phyloP scores from a whole-genome alignment of 2,113 vertebrate species.

The Megaleporinus macrocephalus region DNA sequence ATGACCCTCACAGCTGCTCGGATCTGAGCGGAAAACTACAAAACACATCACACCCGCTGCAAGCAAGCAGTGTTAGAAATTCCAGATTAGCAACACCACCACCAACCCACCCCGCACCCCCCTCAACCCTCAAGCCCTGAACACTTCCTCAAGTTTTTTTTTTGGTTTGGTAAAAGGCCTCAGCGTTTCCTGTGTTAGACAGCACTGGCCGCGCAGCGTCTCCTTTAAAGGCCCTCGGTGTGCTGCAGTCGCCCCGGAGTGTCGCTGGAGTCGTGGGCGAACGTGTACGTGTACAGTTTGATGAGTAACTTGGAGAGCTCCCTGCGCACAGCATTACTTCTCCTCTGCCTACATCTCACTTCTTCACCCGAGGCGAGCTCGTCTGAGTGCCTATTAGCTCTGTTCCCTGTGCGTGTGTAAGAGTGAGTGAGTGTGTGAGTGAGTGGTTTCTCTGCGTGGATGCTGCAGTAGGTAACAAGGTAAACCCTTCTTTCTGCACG shows the following conservation, averaged over 20 bases:
- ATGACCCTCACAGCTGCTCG: not conserved
- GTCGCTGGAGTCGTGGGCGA: slow-evolving; percentile 51
- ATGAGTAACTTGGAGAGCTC: slow-evolving; percentile 49
- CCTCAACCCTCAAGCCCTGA: slow-evolving; percentile 1
- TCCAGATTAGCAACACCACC: slow-evolving; percentile 34
- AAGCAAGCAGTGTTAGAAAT: slow-evolving; percentile 12
- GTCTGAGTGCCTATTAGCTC: not conserved
- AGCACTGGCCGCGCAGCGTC: not conserved
- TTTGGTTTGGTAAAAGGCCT: slow-evolving; percentile 34
- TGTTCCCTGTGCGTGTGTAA: too few species aligned
- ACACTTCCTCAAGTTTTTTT: slow-evolving; percentile 48
- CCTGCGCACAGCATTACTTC: slow-evolving; percentile 17
- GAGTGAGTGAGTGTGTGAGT: too few species aligned
- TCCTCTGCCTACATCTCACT: slow-evolving; percentile 42
- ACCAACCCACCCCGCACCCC: too few species aligned
- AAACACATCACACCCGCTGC: not conserved
- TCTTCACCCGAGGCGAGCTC: not conserved
- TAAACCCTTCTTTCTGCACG: slow-evolving; percentile 15
- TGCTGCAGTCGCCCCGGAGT: slow-evolving; percentile 25
- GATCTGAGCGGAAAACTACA: not conserved
- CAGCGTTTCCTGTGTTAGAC: slow-evolving; percentile 47
- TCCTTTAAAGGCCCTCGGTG: not conserved
- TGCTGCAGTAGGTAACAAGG: slow-evolving; percentile 21
- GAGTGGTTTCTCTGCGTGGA: not conserved
- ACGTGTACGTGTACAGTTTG: slow-evolving; percentile 55